Evolutionary conservation across 2,113 vertebrate species (phyloP).

Genomic region (Rhagologus leucostigma): DNA sequence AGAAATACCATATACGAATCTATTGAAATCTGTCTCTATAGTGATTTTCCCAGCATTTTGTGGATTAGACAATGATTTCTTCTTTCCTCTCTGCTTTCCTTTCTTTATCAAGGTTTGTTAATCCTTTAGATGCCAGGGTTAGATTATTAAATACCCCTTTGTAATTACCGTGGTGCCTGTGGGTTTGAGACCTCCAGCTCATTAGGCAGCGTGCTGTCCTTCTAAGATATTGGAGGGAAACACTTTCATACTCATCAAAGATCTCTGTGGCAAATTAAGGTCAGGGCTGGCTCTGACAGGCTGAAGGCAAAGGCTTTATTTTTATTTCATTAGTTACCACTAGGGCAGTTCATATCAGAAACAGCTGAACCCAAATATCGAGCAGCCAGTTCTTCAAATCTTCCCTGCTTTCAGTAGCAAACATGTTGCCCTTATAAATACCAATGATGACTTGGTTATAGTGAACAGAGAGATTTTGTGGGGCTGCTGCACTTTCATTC

Average conservation of each 20-base stretch:
- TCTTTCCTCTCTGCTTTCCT: conserved; percentile 38
- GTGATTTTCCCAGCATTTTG: conserved; percentile 48
- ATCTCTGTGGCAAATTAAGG: conserved; percentile 39
- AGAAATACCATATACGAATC: conserved; percentile 75
- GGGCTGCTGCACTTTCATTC: not conserved
- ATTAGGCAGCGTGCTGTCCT: conserved; percentile 57
- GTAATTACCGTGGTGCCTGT: conserved; percentile 70
- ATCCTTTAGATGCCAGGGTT: conserved; percentile 64
- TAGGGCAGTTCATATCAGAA: conserved; percentile 13
- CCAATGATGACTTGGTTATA: not conserved
- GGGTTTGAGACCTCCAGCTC: conserved; percentile 65
- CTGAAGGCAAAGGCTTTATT: not conserved
- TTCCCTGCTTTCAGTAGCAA: not conserved
- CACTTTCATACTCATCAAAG: conserved; percentile 52
- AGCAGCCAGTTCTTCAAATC: not conserved
- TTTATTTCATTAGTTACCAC: conserved; percentile 3
- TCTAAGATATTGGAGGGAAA: conserved; percentile 51
- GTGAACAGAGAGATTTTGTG: not conserved
- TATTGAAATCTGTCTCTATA: conserved; percentile 72
- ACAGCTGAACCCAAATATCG: not conserved
- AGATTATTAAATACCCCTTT: conserved; percentile 70
- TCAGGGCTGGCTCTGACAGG: conserved; percentile 31
- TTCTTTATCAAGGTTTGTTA: conserved; percentile 67
- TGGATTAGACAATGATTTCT: conserved; percentile 45
- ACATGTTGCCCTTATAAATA: not conserved